Base-by-base conservation (phyloP, 1,140 invertebrate species). In the Ridgeia piscesae region DNA sequence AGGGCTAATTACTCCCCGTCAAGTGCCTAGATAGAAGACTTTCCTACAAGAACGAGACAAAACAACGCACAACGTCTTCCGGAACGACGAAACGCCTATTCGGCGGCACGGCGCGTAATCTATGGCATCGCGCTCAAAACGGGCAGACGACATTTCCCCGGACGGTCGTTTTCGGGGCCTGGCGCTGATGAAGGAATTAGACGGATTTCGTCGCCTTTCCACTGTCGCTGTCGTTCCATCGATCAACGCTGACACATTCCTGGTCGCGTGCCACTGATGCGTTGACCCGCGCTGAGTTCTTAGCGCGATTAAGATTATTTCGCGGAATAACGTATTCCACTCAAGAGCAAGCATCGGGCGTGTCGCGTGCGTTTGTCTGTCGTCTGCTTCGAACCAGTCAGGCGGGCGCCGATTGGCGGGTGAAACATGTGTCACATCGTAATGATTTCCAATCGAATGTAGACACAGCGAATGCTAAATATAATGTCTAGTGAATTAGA, bases 91-190 rank as follows among this genome's bases (percentile, higher is more conserved):
- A 31, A 77, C 27, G 27, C 2, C 58, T 31, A 77, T 77, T 77
- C 17, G 14, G 58, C 4, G 58, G 58, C 58, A 77, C 8, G 8
- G 58, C 58, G 58, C 58, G 58, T 77, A 77, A 77, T 77, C 58
- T 77, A 77, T 77, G 14, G 27, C 17, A 77, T 77, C 58, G 58
- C 58, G 58, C 58, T 17, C 58, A 77, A 50, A 77, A 77, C 58
- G 58, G 27, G 58, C 58, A 77, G 58, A 77, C 58, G 58, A 77
- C 58, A 77, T 77, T 77, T 77, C 58, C 58, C 58, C 14, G 58
- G 58, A 77, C 58, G 58, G 58, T 77, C 58, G 58, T 77, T 77
- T 77, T 77, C 58, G 58, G 58, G 58, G 58, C 58, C 58, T 77
- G 58, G 58, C 27, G 58, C 58, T 77, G 58, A 77, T 77, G 58